Conservation (phyloP, 2,888 invertebrate species). For the Phortica okadai region DNA sequence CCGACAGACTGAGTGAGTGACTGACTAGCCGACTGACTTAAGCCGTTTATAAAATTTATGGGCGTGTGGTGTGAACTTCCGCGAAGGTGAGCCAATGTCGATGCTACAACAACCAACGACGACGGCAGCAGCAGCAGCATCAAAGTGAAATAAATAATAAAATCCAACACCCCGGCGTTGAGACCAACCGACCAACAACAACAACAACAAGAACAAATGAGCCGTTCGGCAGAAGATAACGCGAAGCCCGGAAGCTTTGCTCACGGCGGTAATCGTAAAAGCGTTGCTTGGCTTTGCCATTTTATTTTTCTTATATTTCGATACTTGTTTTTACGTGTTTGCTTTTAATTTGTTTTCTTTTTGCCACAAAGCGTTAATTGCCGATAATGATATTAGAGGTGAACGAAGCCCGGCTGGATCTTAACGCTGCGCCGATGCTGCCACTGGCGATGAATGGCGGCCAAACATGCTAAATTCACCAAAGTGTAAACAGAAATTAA, state of each 20-base stretch:
- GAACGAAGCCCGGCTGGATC: slow-evolving; percentile 50
- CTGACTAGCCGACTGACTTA: slow-evolving; percentile 49
- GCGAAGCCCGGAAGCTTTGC: slow-evolving; percentile 10
- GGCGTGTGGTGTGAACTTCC: slow-evolving; percentile 45
- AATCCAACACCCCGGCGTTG: slow-evolving; percentile 50
- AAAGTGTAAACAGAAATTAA: slow-evolving; percentile 1
- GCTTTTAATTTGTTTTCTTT: slow-evolving; percentile 16
- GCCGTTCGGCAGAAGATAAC: neutral
- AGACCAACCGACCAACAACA: neutral
- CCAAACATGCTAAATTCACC: neutral
- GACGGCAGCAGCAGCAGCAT: slow-evolving; percentile 33
- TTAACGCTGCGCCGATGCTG: neutral
- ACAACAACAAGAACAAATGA: neutral
- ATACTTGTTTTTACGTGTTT: neutral
- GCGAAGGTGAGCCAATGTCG: slow-evolving; percentile 12
- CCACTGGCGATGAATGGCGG: neutral
- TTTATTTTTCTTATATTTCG: neutral
- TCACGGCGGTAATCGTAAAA: neutral
- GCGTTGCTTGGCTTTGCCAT: neutral
- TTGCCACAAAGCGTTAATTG: slow-evolving; percentile 55
- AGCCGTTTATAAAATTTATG: slow-evolving; percentile 69
- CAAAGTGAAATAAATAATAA: slow-evolving; percentile 62
- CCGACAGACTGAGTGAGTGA: no score
- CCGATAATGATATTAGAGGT: slow-evolving; percentile 68
- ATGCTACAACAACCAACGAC: slow-evolving; percentile 23